phyloP scores from a whole-genome alignment of 2,113 vertebrate genomes.

The Psammodynastes pulverulentus region DNA sequence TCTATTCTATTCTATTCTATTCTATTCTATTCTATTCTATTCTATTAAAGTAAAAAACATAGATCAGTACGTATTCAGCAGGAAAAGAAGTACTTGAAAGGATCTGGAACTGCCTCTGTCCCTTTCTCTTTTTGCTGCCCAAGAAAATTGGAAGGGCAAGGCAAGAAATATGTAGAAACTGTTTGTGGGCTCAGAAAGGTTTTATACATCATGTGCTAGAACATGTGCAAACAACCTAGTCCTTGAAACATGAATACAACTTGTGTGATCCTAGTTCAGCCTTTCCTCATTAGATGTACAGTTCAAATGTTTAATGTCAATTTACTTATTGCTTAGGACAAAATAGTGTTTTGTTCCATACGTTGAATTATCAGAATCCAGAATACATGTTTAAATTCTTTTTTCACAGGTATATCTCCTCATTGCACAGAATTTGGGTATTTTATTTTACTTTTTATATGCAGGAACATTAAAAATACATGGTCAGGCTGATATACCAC shows the following conservation, averaged over 20 bases:
- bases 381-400: background rate
- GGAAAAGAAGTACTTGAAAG: background rate
- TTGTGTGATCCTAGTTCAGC: background rate
- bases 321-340: background rate
- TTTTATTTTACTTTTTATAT: background rate
- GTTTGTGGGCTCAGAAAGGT: background rate
- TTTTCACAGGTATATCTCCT: background rate
- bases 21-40: too few relatives aligned
- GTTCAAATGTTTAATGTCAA: background rate
- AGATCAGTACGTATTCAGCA: background rate
- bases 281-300: background rate
- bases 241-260: background rate
- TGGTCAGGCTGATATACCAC: background rate
- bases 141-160: background rate
- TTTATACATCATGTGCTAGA: background rate
- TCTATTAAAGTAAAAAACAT: too few relatives aligned
- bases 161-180: background rate
- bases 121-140: background rate
- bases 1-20: too few relatives aligned
- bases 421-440: too few relatives aligned
- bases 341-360: background rate
- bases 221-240: background rate
- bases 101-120: background rate
- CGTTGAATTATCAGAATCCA: background rate
- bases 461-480: background rate